Percentiles rank a stretch among this genome's conserved stretches.
Evolutionary conservation across 1,140 invertebrate species (phyloP).

Genomic region (Drosophila arawakana): DNA sequence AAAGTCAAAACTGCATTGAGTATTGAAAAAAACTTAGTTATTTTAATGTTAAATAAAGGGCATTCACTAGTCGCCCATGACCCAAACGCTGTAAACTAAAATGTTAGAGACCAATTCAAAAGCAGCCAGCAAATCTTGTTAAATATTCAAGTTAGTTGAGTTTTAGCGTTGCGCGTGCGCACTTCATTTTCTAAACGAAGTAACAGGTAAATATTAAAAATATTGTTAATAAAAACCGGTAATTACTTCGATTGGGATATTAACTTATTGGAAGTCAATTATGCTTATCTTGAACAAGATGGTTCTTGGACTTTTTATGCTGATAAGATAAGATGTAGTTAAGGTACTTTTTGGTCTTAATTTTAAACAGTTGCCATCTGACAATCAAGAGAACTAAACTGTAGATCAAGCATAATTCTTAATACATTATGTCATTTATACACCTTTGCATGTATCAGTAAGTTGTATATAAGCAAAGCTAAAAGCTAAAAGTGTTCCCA

Average conservation of each 20-base stretch:
- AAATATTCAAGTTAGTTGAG: conserved; percentile 37
- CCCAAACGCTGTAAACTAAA: neutral
- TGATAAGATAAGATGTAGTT: too few relatives aligned
- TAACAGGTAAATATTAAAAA: conserved; percentile 25
- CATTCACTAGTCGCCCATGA: conserved; percentile 13
- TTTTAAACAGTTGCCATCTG: too few relatives aligned
- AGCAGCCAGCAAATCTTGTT: conserved; percentile 18
- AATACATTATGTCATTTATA: too few relatives aligned
- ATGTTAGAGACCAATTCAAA: conserved; percentile 21
- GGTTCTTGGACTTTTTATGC: too few relatives aligned
- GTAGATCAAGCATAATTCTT: too few relatives aligned
- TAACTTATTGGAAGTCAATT: too few relatives aligned
- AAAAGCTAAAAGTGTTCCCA: conserved; percentile 41
- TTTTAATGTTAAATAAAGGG: conserved; percentile 11
- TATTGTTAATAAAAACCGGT: conserved; percentile 6
- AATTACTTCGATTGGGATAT: too few relatives aligned
- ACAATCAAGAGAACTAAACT: too few relatives aligned
- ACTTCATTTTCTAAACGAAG: conserved; percentile 20
- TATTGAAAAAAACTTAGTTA: neutral
- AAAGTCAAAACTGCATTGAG: neutral
- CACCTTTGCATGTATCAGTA: neutral
- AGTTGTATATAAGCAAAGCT: conserved; percentile 12
- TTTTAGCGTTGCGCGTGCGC: conserved; percentile 43
- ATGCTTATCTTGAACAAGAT: too few relatives aligned
- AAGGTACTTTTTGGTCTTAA: too few relatives aligned